phyloP scores from a whole-genome alignment of 2,797 vertebrate genomes.

The Prionace glauca region DNA sequence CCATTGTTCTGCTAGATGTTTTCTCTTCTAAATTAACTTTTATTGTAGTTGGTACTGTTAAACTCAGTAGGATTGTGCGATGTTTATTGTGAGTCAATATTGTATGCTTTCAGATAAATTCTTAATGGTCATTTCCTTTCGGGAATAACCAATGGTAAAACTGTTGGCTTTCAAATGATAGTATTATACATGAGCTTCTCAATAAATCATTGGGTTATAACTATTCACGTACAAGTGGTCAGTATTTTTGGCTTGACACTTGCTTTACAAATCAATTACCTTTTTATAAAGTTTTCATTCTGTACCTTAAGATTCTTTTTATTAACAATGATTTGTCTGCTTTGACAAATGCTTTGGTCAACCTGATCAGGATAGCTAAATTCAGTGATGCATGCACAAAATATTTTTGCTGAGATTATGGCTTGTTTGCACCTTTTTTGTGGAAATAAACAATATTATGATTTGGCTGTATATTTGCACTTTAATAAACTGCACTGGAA shows the following conservation, averaged over 20 bases:
- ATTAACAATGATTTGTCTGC: neutral
- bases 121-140: too few species aligned
- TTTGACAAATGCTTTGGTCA: neutral
- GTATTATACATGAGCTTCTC: neutral
- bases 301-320: neutral
- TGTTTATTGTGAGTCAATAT: neutral
- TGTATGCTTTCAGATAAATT: neutral
- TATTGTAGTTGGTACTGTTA: neutral
- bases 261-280: neutral
- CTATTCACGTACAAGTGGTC: neutral
- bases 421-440: neutral
- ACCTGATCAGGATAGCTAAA: neutral
- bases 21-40: neutral
- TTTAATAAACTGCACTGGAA: neutral
- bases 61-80: neutral
- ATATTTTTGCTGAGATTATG: neutral
- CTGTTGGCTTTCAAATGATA: neutral
- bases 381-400: neutral
- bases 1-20: neutral
- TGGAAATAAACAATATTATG: neutral
- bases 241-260: too few species aligned
- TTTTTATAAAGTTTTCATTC: slow-evolving; percentile 14
- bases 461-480: neutral
- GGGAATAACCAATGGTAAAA: too few species aligned
- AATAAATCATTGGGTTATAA: neutral